These are phyloP conservation scores for Lepidocyrtoides sp. DNA, from an alignment of 2,888 invertebrate species.

Conservation along the genomic window DNA sequence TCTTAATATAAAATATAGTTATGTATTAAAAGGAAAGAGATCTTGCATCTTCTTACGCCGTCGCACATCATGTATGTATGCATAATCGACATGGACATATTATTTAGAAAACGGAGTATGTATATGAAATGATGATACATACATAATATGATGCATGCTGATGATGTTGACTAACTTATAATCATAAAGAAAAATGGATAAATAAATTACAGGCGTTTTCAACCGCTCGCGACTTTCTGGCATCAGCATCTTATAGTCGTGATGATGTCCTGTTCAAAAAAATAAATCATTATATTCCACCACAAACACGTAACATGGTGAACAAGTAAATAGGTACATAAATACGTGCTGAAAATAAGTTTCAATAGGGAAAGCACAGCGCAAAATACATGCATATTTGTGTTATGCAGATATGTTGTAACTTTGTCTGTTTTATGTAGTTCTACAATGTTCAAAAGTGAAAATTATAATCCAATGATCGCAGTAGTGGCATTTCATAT, in stretches of 20 bases:
- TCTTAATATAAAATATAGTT: background rate
- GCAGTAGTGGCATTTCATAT: background rate
- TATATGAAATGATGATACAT: background rate
- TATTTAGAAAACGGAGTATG: background rate
- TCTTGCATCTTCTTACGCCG: too few relatives aligned
- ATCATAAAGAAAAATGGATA: background rate
- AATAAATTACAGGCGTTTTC: slow-evolving; percentile 60
- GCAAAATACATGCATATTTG: background rate
- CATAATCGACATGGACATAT: background rate
- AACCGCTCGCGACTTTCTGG: slow-evolving; percentile 54
- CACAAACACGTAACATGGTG: slow-evolving; percentile 34
- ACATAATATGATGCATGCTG: slow-evolving; percentile 6
- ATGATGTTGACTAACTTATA: slow-evolving; percentile 51
- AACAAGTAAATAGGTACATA: too few relatives aligned
- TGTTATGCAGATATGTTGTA: background rate
- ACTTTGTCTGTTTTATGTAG: background rate
- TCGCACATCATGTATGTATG: background rate
- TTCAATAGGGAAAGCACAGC: background rate
- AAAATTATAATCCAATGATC: background rate
- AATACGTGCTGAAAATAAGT: background rate
- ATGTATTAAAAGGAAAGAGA: background rate
- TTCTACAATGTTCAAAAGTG: background rate
- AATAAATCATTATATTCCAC: slow-evolving; percentile 23
- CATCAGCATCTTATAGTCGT: background rate
- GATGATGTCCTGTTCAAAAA: slow-evolving; percentile 3